These are phyloP conservation scores for Tigriopus californicus DNA, from an alignment of 2,888 invertebrate genomes.

Conservation along the genomic window DNA sequence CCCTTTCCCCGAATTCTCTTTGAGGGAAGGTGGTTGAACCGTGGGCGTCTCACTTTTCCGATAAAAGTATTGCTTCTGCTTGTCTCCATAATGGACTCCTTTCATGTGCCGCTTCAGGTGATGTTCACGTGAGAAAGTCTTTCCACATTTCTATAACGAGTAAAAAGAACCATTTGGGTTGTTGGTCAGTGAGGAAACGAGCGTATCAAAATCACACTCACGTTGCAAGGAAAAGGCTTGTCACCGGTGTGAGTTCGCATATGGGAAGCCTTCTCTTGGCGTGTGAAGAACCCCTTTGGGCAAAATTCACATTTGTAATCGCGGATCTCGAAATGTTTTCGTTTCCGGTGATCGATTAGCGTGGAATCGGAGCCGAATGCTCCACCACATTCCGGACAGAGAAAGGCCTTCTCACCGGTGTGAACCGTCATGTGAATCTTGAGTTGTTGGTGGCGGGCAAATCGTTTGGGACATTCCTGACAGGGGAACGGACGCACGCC, in stretches of 20 bases:
- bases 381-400: conserved; percentile 6
- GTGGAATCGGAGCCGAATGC: conserved; percentile 2
- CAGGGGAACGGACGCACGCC: conserved; percentile 18
- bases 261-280: background rate
- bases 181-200: too few species aligned
- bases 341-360: conserved; percentile 7
- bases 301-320: conserved; percentile 1
- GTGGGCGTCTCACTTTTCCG: too few species aligned
- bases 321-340: conserved; percentile 2
- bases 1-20: background rate
- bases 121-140: background rate
- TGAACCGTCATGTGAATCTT: conserved; percentile 20
- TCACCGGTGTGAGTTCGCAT: conserved; percentile 2
- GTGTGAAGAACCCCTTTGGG: background rate
- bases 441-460: conserved; percentile 17
- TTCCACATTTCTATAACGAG: conserved; percentile 1
- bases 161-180: too few species aligned
- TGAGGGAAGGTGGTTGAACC: background rate
- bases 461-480: conserved; percentile 18
- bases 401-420: conserved; percentile 11
- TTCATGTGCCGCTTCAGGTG: conserved; percentile 4
- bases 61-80: background rate
- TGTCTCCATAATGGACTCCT: background rate
- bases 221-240: conserved; percentile 2
- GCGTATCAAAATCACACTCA: too few species aligned